Evolutionary conservation across 1,140 invertebrate species (phyloP), one percentile per base, ranked within the genome.

Genomic region (Andrena cerasifolii): DNA sequence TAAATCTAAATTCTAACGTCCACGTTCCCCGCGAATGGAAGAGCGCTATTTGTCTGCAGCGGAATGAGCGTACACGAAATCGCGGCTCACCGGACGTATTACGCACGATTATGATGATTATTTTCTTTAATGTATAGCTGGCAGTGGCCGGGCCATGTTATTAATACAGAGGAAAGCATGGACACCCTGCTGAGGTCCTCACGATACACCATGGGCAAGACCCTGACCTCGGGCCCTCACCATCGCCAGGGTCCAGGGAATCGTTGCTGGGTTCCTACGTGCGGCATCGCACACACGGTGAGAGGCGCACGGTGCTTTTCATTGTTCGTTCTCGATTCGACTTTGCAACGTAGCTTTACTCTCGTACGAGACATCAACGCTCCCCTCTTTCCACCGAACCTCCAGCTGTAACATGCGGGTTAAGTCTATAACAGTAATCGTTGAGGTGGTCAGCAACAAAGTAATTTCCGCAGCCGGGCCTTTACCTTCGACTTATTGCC

Each of bases 151-250:
- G 78, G 66, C 79, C 71, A 72, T 79, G 79, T 87, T 89, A 88
- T 89, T 88, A 88, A 87, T 89, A 87, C 79, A 78, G 77, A 87
- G 81, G 81, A 85, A 88, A 89, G 86, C 84, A 88, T 49, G 75
- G 87, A 79, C 85, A 84, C 83, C 87, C 88, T 80, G 88, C 88
- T 89, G 88, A 21, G 88, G 84, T 86, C 85, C 86, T 89, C 86
- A 88, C 85, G 86, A 87, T 87, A 79, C 70, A 67, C 83, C 83
- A 84, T 71, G 83, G 79, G 83, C 82, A 86, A 87, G 87, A 80
- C 82, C 79, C 81, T 87, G 87, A 89, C 88, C 88, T 83, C 79
- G 58, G 61, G 78, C 63, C 78, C 73, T 70, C 67, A 49, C 72
- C 72, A 66, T 79, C 72, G 47, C 79, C 67, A 51, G 61, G 75